Evolutionary conservation across 2,797 vertebrate species (phyloP).

Genomic region (Protonibea diacanthus): DNA sequence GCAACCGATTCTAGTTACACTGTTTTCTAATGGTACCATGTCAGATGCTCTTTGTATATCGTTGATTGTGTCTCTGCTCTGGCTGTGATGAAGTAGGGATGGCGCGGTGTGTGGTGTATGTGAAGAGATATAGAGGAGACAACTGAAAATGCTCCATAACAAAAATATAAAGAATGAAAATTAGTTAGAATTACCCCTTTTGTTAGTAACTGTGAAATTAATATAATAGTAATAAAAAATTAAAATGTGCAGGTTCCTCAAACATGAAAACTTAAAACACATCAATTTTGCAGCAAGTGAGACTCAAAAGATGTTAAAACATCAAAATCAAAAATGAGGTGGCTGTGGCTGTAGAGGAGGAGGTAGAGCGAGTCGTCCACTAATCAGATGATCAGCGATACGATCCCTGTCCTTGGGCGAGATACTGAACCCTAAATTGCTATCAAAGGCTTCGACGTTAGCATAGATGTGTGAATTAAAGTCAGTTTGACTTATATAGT

Average conservation of each 20-base stretch:
- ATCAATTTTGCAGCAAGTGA: too few species aligned
- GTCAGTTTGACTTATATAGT: too few species aligned
- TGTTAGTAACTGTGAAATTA: neutral
- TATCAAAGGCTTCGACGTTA: too few species aligned
- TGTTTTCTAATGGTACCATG: neutral
- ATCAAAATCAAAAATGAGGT: too few species aligned
- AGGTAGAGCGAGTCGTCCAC: too few species aligned
- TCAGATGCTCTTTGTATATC: neutral
- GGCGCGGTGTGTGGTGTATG: neutral
- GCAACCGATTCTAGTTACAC: neutral
- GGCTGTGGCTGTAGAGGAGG: too few species aligned
- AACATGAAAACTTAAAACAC: too few species aligned
- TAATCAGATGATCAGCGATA: too few species aligned
- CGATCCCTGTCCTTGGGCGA: too few species aligned
- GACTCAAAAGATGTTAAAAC: too few species aligned
- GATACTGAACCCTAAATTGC: too few species aligned
- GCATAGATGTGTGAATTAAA: too few species aligned
- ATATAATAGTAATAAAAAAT: neutral
- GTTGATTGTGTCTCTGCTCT: neutral
- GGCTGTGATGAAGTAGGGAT: neutral
- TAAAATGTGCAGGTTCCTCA: neutral
- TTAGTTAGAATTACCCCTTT: neutral
- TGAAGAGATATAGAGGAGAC: neutral
- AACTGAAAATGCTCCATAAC: neutral
- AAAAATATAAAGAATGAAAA: neutral